phyloP scores from a whole-genome alignment of 2,113 vertebrate genomes.

The Epinephelus moara region DNA sequence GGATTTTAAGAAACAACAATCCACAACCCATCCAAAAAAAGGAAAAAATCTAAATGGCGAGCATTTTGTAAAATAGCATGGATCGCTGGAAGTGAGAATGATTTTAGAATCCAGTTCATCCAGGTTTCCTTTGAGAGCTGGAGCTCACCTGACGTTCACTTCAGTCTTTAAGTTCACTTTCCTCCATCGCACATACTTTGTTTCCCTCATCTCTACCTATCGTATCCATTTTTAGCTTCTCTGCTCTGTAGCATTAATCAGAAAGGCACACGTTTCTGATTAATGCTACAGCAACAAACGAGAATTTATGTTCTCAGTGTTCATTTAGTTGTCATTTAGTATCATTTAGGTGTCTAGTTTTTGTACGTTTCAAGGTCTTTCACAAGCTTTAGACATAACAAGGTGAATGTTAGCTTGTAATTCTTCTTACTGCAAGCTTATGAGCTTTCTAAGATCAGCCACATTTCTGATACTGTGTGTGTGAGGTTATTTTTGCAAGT shows the following conservation, averaged over 20 bases:
- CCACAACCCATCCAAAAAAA: background rate
- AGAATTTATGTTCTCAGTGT: background rate
- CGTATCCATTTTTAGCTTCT: background rate
- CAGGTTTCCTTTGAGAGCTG: background rate
- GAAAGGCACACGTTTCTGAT: background rate
- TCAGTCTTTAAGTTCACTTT: background rate
- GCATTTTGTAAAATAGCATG: background rate
- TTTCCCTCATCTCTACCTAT: background rate
- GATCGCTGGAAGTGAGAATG: background rate
- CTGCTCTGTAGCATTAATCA: background rate
- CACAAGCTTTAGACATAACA: background rate
- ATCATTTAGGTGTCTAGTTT: background rate
- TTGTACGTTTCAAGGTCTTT: background rate
- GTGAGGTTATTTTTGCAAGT: constrained; percentile 36
- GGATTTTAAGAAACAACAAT: too few relatives aligned
- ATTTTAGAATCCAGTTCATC: background rate
- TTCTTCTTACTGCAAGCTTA: background rate
- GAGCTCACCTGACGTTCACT: background rate
- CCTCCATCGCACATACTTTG: background rate
- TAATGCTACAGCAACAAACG: background rate
- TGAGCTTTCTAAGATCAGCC: constrained; percentile 3
- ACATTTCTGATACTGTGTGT: background rate
- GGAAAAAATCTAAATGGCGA: background rate
- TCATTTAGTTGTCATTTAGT: background rate
- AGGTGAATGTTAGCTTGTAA: background rate